Evolutionary conservation across 2,888 invertebrate genomes (phyloP).

Genomic region (Tanytarsus gracilentus): DNA sequence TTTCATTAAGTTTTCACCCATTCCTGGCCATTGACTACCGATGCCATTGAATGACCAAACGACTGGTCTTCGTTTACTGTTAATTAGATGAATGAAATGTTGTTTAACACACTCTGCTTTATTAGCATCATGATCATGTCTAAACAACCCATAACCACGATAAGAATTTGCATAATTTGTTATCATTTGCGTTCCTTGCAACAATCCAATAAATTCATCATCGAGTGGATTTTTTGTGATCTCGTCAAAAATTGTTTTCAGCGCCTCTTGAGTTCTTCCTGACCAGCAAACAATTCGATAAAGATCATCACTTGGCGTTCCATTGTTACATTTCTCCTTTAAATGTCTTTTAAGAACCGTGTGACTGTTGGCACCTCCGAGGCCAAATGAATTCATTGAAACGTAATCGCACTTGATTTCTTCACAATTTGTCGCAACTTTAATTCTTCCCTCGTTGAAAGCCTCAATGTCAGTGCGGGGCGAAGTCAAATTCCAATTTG

Average conservation of each 20-base stretch:
- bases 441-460: slow-evolving; percentile 48
- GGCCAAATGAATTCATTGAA: slow-evolving; percentile 79
- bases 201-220: slow-evolving; percentile 47
- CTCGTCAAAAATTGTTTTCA: slow-evolving; percentile 52
- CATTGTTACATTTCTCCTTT: slow-evolving; percentile 42
- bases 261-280: slow-evolving; percentile 64
- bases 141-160: slow-evolving; percentile 56
- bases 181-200: slow-evolving; percentile 44
- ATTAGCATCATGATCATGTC: background rate
- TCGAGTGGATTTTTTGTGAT: slow-evolving; percentile 49
- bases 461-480: slow-evolving; percentile 51
- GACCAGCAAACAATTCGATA: slow-evolving; percentile 60
- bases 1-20: slow-evolving; percentile 62
- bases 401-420: slow-evolving; percentile 61
- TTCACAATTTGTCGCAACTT: slow-evolving; percentile 59
- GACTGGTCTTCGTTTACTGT: background rate
- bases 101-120: background rate
- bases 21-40: slow-evolving; percentile 75
- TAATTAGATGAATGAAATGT: background rate
- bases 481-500: slow-evolving; percentile 63
- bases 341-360: slow-evolving; percentile 1
- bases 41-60: slow-evolving; percentile 66
- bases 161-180: slow-evolving; percentile 50
- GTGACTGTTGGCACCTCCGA: slow-evolving; percentile 67
- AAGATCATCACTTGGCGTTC: slow-evolving; percentile 49